Percentiles rank a stretch among this genome's conserved stretches.
These are phyloP conservation scores for Stegodyphus dumicola DNA, from an alignment of 1,140 invertebrate genomes.

Conservation along the genomic window DNA sequence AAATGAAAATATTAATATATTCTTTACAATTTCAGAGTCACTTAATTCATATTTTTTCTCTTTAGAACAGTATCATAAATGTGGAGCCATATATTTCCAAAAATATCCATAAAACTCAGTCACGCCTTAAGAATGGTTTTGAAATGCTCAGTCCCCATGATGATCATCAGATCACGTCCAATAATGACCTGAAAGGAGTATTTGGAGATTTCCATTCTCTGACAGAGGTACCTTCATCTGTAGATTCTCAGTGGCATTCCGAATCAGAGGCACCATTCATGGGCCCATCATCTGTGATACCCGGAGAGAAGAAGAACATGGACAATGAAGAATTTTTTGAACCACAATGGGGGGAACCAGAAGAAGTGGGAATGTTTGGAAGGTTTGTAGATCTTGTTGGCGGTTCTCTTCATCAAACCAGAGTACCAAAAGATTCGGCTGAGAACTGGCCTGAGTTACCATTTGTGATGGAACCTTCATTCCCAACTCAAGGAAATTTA, in stretches of 20 bases:
- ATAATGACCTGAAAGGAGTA: neutral
- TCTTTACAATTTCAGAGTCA: too few species aligned
- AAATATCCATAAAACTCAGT: neutral
- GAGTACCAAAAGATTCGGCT: too few species aligned
- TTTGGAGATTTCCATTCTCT: neutral
- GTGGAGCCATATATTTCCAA: too few species aligned
- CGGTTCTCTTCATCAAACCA: neutral
- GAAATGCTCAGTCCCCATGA: neutral
- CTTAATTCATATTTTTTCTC: too few species aligned
- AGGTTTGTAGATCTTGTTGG: conserved; percentile 23
- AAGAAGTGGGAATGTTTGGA: conserved; percentile 34
- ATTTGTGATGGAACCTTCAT: too few species aligned
- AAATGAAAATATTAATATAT: too few species aligned
- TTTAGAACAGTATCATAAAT: too few species aligned
- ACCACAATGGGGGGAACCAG: conserved; percentile 10
- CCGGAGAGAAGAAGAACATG: neutral
- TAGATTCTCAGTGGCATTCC: neutral
- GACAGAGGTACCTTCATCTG: neutral
- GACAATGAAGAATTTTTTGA: neutral
- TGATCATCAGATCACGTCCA: neutral
- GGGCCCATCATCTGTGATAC: neutral
- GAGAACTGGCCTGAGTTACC: too few species aligned
- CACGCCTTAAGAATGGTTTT: neutral
- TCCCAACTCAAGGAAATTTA: too few species aligned
- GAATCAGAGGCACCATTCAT: neutral